phyloP scores from a whole-genome alignment of 2,888 invertebrate species.

The Trypoxylon attenuatum region DNA sequence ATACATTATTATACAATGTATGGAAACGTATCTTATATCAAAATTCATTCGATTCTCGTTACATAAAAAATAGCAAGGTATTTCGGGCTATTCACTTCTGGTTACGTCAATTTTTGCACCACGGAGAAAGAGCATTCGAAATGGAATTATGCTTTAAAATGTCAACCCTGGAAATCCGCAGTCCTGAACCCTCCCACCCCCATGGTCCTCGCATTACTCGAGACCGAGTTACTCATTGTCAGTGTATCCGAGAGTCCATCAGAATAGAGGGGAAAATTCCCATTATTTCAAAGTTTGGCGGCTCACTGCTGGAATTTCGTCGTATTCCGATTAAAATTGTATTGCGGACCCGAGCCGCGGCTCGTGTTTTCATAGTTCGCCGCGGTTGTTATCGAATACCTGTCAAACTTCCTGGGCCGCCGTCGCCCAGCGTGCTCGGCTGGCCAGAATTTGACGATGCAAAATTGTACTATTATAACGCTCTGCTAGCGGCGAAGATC shows the following conservation, averaged over 20 bases:
- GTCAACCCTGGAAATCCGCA: background rate
- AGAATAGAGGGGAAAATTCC: too few relatives aligned
- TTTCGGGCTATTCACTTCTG: too few relatives aligned
- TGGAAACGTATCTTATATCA: too few relatives aligned
- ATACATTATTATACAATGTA: too few relatives aligned
- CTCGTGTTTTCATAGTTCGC: background rate
- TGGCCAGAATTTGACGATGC: background rate
- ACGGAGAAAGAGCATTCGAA: too few relatives aligned
- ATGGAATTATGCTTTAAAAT: background rate
- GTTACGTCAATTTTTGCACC: too few relatives aligned
- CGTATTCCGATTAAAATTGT: background rate
- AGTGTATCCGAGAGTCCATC: too few relatives aligned
- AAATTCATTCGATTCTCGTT: too few relatives aligned
- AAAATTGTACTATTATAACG: background rate
- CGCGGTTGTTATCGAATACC: background rate
- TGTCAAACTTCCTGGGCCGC: conserved; percentile 1
- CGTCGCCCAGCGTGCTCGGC: background rate
- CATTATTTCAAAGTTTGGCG: background rate
- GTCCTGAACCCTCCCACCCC: too few relatives aligned
- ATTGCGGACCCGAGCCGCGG: background rate
- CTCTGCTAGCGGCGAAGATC: background rate
- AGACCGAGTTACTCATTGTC: too few relatives aligned
- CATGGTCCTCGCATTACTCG: too few relatives aligned
- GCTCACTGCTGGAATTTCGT: background rate
- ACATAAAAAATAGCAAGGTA: too few relatives aligned